Evolutionary conservation across 2,888 invertebrate genomes (phyloP).

Genomic region (Noctua fimbriata): DNA sequence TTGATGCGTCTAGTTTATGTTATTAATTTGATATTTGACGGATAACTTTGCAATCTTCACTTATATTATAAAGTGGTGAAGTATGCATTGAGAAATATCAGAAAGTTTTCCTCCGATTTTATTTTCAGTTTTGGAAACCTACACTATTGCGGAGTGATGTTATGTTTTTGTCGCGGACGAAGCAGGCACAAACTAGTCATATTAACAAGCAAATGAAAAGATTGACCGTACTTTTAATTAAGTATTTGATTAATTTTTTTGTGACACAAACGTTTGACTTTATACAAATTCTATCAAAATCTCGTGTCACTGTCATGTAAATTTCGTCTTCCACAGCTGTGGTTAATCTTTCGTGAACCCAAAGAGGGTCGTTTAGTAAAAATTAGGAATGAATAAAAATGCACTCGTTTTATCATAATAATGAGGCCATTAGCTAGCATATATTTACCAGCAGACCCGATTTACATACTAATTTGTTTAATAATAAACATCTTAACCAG

Average conservation of each 20-base stretch:
- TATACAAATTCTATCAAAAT: constrained; percentile 36
- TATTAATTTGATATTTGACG: background rate
- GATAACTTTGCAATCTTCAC: background rate
- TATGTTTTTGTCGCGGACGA: background rate
- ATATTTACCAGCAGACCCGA: constrained; percentile 47
- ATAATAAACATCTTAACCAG: background rate
- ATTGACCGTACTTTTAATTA: background rate
- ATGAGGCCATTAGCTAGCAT: constrained; percentile 80
- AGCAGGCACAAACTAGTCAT: background rate
- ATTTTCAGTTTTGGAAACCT: background rate
- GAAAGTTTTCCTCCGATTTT: background rate
- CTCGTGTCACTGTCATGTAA: constrained; percentile 78
- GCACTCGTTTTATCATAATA: constrained; percentile 84
- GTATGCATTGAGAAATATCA: background rate
- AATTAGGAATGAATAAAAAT: constrained; percentile 85
- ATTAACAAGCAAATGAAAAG: background rate
- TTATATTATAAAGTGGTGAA: background rate
- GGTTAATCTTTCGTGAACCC: constrained; percentile 88
- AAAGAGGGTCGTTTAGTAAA: constrained; percentile 83
- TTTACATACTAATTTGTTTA: constrained; percentile 62
- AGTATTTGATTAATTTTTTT: background rate
- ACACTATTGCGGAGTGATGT: background rate
- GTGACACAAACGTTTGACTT: constrained; percentile 2
- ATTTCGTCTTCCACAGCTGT: constrained; percentile 73
- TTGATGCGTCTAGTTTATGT: background rate